Evolutionary conservation across 2,888 invertebrate genomes (phyloP), one percentile per base, ranked within the genome.

Genomic region (Meiosimyza platycephala): DNA sequence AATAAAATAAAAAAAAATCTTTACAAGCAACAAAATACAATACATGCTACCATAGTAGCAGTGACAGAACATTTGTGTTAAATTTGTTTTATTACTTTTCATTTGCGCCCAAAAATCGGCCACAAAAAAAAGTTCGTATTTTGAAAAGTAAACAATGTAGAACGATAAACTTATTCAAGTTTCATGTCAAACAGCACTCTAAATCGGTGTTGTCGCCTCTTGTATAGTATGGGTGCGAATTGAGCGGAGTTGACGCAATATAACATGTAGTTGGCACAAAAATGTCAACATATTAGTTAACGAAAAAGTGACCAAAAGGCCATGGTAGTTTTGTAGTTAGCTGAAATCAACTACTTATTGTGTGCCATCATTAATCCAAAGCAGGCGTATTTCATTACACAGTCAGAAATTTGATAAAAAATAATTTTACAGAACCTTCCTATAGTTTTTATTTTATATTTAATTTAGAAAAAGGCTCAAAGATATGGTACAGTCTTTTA

Each of bases 41-140:
- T 40, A 9, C 7, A 40, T 7, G 4, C 28, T 40, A 40, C 6
- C 40, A 40, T 40, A 40, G 40, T 22, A 55, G 72, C 75, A 75
- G 75, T 76, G 75, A 76, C 79, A 80, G 81, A 78, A 79, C 79
- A 81, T 80, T 79, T 80, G 78, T 80, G 79, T 83, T 82, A 81
- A 83, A 83, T 82, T 82, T 80, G 81, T 83, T 83, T 82, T 83
- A 82, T 82, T 83, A 82, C 81, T 80, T 82, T 82, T 83, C 83
- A 83, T 83, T 83, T 63, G 54, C 54, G 69, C 40, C 18, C 18
- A 63, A 66, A 70, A 70, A 40, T 65, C 48, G 15, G 40, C 59
- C 67, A 12, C 57, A 33, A 66, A 52, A n/a, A n/a, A 47, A 59
- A 16, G 9, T 1, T 40, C 40, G 40, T 40, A 40, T 40, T 40